Base-by-base conservation (phyloP, 2,797 vertebrate genomes). In the Mus spretus region DNA sequence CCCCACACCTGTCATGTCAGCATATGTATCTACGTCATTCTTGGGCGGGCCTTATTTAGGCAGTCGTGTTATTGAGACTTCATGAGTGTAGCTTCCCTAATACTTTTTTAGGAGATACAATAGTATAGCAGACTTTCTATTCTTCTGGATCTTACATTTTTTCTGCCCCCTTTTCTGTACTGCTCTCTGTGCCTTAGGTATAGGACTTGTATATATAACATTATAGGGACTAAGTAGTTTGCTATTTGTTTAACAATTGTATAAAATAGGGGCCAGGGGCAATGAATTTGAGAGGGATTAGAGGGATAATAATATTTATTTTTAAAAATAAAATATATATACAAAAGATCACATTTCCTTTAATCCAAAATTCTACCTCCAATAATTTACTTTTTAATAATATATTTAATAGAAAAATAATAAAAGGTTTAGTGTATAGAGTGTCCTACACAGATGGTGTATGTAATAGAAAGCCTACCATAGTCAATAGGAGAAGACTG, bases 381-480 rank as follows among this genome's bases (percentile, higher is more conserved):
- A 67, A 34, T 13, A 67, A 34, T 67, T 67, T n/a, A 78, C 6
- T 63, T n/a, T 74, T 70, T 61, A 50, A n/a, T 82, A 88, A 74
- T 15, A 55, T 53, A 50, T n/a, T 88, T 65, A 34, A 15, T 74
- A 50, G 72, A 59, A 96, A 92, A 72, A 59, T 93, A 63, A 82
- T 79, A 75, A 84, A 90, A 84, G 50, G 53, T 44, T 65, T 80
- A 95, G 5, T n/a, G 79, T 55, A 79, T 61, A 59, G 3, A 74
- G 70, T 65, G 28, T 61, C 81, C 28, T 72, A 22, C 17, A 78
- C 8, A 81, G 67, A 47, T 63, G 65, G 47, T 50, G 13, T 26
- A 3, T 40, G 57, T 26, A 75, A 4, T 50, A 47, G 37, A 74
- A 75, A 75, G 79, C 72, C 50, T 28, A 53, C 28, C 11, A 24